These are phyloP conservation scores for Ferdinandea cuprea DNA, from an alignment of 2,888 invertebrate genomes.

Conservation along the genomic window DNA sequence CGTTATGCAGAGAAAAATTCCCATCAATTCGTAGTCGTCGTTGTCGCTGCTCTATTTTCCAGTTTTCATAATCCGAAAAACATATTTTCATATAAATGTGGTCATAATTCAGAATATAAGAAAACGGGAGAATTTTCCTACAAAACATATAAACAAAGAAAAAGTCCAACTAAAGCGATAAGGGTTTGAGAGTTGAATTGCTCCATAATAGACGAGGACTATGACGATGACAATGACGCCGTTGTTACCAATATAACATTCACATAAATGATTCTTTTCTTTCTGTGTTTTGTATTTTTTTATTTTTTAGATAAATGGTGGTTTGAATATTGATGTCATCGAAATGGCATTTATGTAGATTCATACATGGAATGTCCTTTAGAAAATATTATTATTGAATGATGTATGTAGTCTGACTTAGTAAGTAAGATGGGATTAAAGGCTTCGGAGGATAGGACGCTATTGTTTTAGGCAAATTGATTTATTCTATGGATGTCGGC, in stretches of 20 bases:
- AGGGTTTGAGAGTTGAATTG: slow-evolving; percentile 35
- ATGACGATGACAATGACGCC: slow-evolving; percentile 46
- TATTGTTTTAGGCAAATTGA: not conserved
- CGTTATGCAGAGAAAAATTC: slow-evolving; percentile 59
- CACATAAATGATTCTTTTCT: slow-evolving; percentile 10
- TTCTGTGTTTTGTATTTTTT: not conserved
- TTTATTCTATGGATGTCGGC: not conserved
- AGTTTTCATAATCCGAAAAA: slow-evolving; percentile 66
- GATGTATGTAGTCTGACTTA: not conserved
- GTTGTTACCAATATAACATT: slow-evolving; percentile 10
- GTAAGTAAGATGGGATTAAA: not conserved
- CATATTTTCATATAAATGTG: slow-evolving; percentile 67
- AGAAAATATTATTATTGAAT: slow-evolving; percentile 14
- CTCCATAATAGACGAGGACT: slow-evolving; percentile 34
- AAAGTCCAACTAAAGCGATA: slow-evolving; percentile 34
- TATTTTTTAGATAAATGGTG: not conserved
- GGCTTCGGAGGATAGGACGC: not conserved
- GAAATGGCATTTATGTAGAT: slow-evolving; percentile 50
- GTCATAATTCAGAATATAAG: slow-evolving; percentile 58
- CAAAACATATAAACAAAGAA: slow-evolving; percentile 10
- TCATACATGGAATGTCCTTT: slow-evolving; percentile 6
- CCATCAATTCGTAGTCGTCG: slow-evolving; percentile 58
- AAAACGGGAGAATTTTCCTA: slow-evolving; percentile 44
- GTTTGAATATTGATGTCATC: slow-evolving; percentile 57
- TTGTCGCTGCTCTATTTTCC: slow-evolving; percentile 55